phyloP scores from a whole-genome alignment of 2,113 vertebrate species.

The Cyprinus carpio region DNA sequence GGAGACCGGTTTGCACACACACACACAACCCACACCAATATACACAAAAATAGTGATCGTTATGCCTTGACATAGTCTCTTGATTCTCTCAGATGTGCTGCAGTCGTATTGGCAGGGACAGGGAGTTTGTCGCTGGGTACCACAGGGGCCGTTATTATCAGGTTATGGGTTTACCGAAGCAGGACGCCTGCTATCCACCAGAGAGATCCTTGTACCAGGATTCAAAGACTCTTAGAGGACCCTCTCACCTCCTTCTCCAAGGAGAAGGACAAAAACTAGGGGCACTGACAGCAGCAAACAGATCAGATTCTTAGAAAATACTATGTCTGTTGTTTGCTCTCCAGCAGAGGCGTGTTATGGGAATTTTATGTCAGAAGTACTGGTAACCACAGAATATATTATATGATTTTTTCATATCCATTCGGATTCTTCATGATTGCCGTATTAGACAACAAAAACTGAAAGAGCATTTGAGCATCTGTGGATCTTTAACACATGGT shows the following conservation, averaged over 20 bases:
- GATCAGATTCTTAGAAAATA: constrained; percentile 67
- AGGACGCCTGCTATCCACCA: constrained; percentile 78
- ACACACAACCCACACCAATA: constrained; percentile 35
- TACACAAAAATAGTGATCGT: constrained; percentile 14
- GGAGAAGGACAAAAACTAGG: constrained; percentile 86
- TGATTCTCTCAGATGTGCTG: constrained; percentile 74
- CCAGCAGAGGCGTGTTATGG: not conserved
- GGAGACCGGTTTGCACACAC: constrained; percentile 70
- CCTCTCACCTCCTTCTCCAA: constrained; percentile 68
- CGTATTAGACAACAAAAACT: not conserved
- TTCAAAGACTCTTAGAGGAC: constrained; percentile 84
- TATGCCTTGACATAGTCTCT: not conserved
- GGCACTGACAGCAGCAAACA: constrained; percentile 82
- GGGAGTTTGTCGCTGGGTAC: constrained; percentile 82
- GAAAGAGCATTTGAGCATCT: not conserved
- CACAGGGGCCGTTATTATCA: constrained; percentile 84
- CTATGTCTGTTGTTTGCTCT: not conserved
- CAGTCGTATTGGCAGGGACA: constrained; percentile 82
- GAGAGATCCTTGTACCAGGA: constrained; percentile 84
- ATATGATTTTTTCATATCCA: not conserved
- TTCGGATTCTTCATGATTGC: not conserved
- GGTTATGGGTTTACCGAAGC: constrained; percentile 79
- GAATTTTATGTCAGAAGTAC: not conserved
- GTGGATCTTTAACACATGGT: not conserved
- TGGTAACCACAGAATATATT: not conserved